These are phyloP conservation scores for Hylaeus volcanicus DNA, from an alignment of 1,140 invertebrate genomes.

Conservation along the genomic window DNA sequence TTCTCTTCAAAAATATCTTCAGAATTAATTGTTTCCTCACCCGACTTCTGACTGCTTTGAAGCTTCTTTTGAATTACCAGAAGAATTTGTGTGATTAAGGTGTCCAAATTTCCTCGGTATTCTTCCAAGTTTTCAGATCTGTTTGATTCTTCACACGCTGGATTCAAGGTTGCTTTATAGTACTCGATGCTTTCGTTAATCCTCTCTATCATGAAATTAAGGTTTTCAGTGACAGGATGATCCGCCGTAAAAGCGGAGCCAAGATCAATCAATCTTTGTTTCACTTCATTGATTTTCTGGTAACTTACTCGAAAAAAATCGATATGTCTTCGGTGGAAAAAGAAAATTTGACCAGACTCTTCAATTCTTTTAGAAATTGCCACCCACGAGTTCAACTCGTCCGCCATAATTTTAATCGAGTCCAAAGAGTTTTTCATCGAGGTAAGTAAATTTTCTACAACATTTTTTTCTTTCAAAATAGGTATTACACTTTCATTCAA, in stretches of 20 bases:
- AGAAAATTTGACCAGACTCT: conserved; percentile 63
- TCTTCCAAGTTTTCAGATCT: conserved; percentile 36
- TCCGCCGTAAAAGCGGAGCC: conserved; percentile 13
- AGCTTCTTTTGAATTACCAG: conserved; percentile 86
- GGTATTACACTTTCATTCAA: conserved; percentile 72
- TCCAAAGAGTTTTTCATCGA: conserved; percentile 72
- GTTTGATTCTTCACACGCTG: not conserved
- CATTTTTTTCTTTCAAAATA: conserved; percentile 79
- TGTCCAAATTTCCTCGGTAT: conserved; percentile 79
- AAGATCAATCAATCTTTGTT: conserved; percentile 69
- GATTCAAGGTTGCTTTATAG: conserved; percentile 25
- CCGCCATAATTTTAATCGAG: conserved; percentile 58
- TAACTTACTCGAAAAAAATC: conserved; percentile 67
- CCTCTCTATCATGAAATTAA: conserved; percentile 61
- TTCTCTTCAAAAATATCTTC: conserved; percentile 74
- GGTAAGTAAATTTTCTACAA: conserved; percentile 79
- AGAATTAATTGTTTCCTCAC: conserved; percentile 59
- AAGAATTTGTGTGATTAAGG: conserved; percentile 83
- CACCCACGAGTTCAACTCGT: conserved; percentile 77
- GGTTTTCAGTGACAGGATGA: conserved; percentile 71
- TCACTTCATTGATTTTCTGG: conserved; percentile 72
- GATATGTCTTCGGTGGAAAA: conserved; percentile 75
- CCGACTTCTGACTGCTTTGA: conserved; percentile 79
- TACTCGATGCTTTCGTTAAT: conserved; percentile 59
- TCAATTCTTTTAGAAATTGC: conserved; percentile 51